Conservation (phyloP, 2,888 invertebrate genomes). For the Uropetala carovei region DNA sequence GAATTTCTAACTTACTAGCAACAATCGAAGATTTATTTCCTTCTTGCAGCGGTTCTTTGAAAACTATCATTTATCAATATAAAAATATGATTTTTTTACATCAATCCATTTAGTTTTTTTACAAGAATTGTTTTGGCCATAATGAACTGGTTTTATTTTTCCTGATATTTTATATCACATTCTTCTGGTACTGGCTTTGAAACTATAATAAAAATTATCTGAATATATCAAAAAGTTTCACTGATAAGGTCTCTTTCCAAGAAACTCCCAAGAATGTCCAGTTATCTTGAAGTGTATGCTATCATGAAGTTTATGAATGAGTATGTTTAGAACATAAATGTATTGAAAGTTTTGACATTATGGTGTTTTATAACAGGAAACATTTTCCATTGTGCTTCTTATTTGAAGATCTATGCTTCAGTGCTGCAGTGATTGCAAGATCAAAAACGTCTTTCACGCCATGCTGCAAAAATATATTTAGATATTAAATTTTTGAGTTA, state of each 20-base stretch:
- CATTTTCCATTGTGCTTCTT: conserved; percentile 40
- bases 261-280: not conserved
- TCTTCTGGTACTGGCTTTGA: not conserved
- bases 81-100: no score
- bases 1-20: no score
- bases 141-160: no score
- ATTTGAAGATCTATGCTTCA: not conserved
- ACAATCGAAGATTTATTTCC: no score
- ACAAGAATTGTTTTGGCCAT: no score
- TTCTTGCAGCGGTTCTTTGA: no score
- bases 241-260: not conserved
- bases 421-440: conserved; percentile 61
- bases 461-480: conserved; percentile 31
- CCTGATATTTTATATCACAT: no score
- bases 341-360: not conserved
- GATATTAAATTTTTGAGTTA: not conserved
- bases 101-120: no score
- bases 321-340: not conserved
- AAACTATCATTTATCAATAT: no score
- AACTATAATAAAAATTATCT: not conserved
- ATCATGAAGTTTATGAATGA: not conserved
- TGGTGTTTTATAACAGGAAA: not conserved
- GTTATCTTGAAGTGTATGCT: not conserved
- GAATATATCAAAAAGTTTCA: not conserved
- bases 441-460: conserved; percentile 65